Base-by-base conservation (phyloP, 2,888 invertebrate species). In the Mesorhabditis spiculigera region DNA sequence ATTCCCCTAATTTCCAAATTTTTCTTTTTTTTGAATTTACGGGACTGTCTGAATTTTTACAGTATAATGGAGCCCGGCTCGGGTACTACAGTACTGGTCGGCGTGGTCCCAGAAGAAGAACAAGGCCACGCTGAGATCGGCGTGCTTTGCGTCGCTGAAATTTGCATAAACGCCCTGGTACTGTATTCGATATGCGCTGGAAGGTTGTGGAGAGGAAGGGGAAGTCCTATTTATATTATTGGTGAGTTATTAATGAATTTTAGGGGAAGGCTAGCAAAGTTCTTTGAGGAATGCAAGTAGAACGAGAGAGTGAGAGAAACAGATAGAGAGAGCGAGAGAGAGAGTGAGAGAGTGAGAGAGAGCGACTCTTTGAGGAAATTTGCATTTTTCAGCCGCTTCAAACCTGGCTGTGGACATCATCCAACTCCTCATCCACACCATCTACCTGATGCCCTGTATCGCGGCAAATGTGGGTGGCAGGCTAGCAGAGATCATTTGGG, bases 211-310 rank as follows among this genome's bases (percentile, higher is more conserved):
- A 50, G n/a, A 50, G 58, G 58, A 50, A 10, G 58, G 3, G 58
- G 58, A n/a, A 50, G 58, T 50, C 58, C 58, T n/a, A 50, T 50
- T 50, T 50, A 50, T 50, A 50, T 50, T 50, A 50, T 50, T 50
- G 58, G 58, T 50, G 58, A 50, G 58, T 50, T 50, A n/a, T n/a
- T 10, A 3, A 28, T 28, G 28, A 28, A 1, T 28, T 28, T 28
- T 3, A 28, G 28, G 28, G 28, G 28, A 1, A 28, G 28, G 28
- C 28, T 28, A 28, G 28, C 28, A 28, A 3, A 28, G 28, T 28
- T 28, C 28, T 28, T 28, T 28, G 28, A 28, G 28, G 28, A 28
- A 28, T 28, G 28, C 28, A 28, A 28, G 28, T 1, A 28, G 28
- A 28, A 28, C 28, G 58, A 50, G n/a, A 50, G 10, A 13, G 58